A percentile compares a stretch with the other conserved stretches of the same genome.
These are phyloP conservation scores for Trochalopteron elliotii DNA, from an alignment of 2,113 vertebrate species.

Conservation along the genomic window DNA sequence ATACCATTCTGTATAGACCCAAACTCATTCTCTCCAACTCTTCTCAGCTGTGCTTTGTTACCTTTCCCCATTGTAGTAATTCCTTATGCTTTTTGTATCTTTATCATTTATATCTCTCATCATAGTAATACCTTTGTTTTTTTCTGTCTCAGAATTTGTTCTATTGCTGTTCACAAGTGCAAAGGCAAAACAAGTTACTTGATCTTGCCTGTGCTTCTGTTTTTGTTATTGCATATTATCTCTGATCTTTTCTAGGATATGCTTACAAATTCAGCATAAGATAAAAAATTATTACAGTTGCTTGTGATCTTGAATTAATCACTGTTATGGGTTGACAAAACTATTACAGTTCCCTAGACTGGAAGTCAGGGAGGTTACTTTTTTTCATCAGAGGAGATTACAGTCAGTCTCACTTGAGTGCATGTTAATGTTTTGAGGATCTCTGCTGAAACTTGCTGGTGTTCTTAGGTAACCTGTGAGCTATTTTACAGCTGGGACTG, in stretches of 20 bases:
- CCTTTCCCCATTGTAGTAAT: background rate
- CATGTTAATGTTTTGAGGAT: background rate
- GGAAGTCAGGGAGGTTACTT: background rate
- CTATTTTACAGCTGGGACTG: background rate
- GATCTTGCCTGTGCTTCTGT: background rate
- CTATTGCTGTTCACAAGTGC: background rate
- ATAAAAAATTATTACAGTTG: background rate
- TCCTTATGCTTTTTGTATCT: background rate
- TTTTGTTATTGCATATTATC: background rate
- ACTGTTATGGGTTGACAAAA: too few relatives aligned
- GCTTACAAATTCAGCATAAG: background rate
- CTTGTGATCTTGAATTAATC: background rate
- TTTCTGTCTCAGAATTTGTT: background rate
- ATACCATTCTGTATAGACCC: background rate
- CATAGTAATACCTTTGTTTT: background rate
- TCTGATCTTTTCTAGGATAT: background rate
- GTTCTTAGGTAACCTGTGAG: background rate
- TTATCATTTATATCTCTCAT: background rate
- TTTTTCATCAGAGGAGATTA: background rate
- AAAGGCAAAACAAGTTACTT: background rate
- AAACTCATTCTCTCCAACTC: background rate
- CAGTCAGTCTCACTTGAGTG: background rate
- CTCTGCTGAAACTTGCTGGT: slow-evolving; percentile 11
- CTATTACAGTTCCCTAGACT: background rate
- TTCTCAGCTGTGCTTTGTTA: background rate